phyloP scores from a whole-genome alignment of 2,113 vertebrate species.

The Pseudorasbora parva region DNA sequence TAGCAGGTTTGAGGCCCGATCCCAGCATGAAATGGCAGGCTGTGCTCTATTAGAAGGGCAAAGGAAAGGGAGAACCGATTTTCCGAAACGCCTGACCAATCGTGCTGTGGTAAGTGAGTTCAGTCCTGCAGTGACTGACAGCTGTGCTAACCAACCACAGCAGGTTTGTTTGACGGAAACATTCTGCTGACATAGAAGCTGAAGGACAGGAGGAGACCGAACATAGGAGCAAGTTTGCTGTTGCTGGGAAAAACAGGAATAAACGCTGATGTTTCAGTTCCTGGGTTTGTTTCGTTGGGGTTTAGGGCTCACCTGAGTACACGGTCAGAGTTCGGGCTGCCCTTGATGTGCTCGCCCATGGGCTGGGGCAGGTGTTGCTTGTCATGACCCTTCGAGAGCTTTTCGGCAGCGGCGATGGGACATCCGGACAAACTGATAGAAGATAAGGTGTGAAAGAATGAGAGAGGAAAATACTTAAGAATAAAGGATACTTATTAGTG shows the following conservation, averaged over 20 bases:
- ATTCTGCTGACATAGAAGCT: conserved; percentile 29
- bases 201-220: not conserved
- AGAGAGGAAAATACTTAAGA: not conserved
- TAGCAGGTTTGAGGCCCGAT: conserved; percentile 66
- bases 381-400: conserved; percentile 93
- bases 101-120: conserved; percentile 45
- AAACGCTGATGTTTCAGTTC: conserved; percentile 19
- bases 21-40: conserved; percentile 67
- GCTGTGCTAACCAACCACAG: conserved; percentile 35
- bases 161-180: conserved; percentile 25
- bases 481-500: not conserved
- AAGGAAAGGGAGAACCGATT: conserved; percentile 32
- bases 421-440: conserved; percentile 91
- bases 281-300: not conserved
- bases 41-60: conserved; percentile 68
- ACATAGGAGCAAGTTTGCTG: not conserved
- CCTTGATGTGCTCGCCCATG: conserved; percentile 85
- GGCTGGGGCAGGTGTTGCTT: conserved; percentile 85
- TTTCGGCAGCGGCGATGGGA: conserved; percentile 96
- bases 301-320: conserved; percentile 86
- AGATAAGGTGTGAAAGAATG: conserved; percentile 12
- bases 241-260: conserved; percentile 13
- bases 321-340: conserved; percentile 87
- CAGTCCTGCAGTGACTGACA: conserved; percentile 43
- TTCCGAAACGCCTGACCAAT: conserved; percentile 33